These are phyloP conservation scores for Thunnus thynnus DNA, from an alignment of 2,113 vertebrate genomes.

Conservation along the genomic window DNA sequence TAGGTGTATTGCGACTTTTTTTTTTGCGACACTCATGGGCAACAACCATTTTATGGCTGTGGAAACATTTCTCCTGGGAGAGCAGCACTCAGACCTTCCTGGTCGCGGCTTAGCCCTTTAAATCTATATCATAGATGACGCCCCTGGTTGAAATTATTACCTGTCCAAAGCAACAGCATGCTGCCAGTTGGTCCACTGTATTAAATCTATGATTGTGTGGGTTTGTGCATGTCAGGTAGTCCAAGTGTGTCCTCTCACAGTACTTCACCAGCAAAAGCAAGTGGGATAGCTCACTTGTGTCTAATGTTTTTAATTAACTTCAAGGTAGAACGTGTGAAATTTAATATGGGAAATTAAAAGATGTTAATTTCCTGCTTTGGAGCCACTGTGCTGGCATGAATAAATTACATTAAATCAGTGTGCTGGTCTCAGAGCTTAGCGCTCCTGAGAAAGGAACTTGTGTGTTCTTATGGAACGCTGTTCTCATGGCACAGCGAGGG, in stretches of 20 bases:
- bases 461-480: constrained; percentile 21
- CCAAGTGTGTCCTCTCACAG: constrained; percentile 6
- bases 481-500: constrained; percentile 22
- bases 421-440: constrained; percentile 65
- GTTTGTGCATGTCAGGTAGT: constrained; percentile 35
- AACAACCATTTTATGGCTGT: constrained; percentile 55
- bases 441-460: constrained; percentile 39
- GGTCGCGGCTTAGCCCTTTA: constrained; percentile 46
- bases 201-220: constrained; percentile 38
- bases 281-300: constrained; percentile 59
- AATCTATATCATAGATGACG: constrained; percentile 58
- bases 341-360: constrained; percentile 87
- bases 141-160: constrained; percentile 64
- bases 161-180: constrained; percentile 47
- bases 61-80: constrained; percentile 67
- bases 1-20: constrained; percentile 44
- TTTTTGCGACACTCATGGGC: constrained; percentile 43
- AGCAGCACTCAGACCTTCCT: constrained; percentile 33
- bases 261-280: constrained; percentile 32
- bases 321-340: constrained; percentile 86
- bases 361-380: constrained; percentile 84
- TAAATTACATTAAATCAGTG: constrained; percentile 80
- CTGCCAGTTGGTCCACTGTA: constrained; percentile 29
- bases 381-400: constrained; percentile 75
- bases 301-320: constrained; percentile 86